A percentile compares a stretch with the other conserved stretches of the same genome.
phyloP scores from a whole-genome alignment of 2,113 vertebrate genomes.

The Scopus umbretta region DNA sequence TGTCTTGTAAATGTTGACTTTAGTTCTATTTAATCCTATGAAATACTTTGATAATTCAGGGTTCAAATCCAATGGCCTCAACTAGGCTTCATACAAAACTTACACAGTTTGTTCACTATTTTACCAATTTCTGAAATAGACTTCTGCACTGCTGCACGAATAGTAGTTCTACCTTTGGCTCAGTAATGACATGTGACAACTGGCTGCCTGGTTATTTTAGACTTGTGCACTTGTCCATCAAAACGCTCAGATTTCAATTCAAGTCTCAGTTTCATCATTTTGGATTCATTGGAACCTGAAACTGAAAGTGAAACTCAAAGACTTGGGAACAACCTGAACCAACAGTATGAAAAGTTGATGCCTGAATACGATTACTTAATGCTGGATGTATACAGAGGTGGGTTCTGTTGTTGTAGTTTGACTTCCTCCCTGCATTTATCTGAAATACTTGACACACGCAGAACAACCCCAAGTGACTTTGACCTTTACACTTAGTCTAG shows the following conservation, averaged over 20 bases:
- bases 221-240: not conserved
- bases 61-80: not conserved
- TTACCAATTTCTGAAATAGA: not conserved
- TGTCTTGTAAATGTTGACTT: not conserved
- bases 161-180: not conserved
- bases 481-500: not conserved
- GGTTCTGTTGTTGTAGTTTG: not conserved
- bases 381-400: not conserved
- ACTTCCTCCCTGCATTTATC: not conserved
- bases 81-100: not conserved
- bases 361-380: not conserved
- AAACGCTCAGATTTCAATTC: not conserved
- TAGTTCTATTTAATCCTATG: not conserved
- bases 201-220: not conserved
- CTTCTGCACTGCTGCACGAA: not conserved
- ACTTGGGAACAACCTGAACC: not conserved
- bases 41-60: not conserved
- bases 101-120: not conserved
- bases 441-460: not conserved
- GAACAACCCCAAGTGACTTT: not conserved
- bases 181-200: not conserved
- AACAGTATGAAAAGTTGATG: not conserved
- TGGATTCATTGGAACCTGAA: constrained; percentile 32
- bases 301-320: constrained; percentile 49
- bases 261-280: constrained; percentile 29